A percentile compares a stretch with the other conserved stretches of the same genome.
phyloP scores from a whole-genome alignment of 2,888 invertebrate species.

The Drosophila paranaensis region DNA sequence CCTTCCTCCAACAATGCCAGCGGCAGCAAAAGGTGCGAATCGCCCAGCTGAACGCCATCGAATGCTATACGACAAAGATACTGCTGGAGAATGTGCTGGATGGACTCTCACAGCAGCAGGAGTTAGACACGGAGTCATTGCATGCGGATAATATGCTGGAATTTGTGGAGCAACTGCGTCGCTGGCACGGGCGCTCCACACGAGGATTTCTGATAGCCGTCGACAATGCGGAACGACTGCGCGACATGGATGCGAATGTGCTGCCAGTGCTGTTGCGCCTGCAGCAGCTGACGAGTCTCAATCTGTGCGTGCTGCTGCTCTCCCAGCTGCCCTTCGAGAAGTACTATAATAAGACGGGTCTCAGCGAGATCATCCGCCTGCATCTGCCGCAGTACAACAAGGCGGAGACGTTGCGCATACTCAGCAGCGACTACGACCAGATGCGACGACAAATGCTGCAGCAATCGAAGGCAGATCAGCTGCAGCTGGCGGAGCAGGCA shows the following conservation, averaged over 20 bases:
- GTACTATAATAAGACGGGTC: conserved; percentile 89
- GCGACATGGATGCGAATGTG: conserved; percentile 90
- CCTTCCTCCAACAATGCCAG: conserved; percentile 86
- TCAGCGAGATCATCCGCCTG: conserved; percentile 89
- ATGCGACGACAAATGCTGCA: conserved; percentile 46
- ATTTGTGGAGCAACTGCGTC: conserved; percentile 86
- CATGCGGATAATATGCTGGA: conserved; percentile 90
- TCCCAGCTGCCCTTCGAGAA: conserved; percentile 93
- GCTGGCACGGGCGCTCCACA: conserved; percentile 35
- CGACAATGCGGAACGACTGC: conserved; percentile 92
- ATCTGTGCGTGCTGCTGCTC: conserved; percentile 91
- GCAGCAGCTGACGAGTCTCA: conserved; percentile 89
- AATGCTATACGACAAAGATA: conserved; percentile 91
- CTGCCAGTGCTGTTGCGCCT: conserved; percentile 90
- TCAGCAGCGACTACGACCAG: conserved; percentile 83
- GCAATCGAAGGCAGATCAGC: conserved; percentile 24
- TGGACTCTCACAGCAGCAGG: conserved; percentile 73
- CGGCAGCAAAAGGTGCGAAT: conserved; percentile 85
- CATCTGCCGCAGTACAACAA: conserved; percentile 93
- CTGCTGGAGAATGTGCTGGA: conserved; percentile 91
- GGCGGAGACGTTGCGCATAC: conserved; percentile 87
- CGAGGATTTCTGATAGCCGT: conserved; percentile 88
- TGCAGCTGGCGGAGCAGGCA: conserved; percentile 73
- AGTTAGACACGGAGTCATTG: conserved; percentile 32
- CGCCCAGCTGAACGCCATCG: conserved; percentile 90